A percentile compares a stretch with the other conserved stretches of the same genome.
phyloP scores from a whole-genome alignment of 1,140 invertebrate species.

The Orchesella cincta region DNA sequence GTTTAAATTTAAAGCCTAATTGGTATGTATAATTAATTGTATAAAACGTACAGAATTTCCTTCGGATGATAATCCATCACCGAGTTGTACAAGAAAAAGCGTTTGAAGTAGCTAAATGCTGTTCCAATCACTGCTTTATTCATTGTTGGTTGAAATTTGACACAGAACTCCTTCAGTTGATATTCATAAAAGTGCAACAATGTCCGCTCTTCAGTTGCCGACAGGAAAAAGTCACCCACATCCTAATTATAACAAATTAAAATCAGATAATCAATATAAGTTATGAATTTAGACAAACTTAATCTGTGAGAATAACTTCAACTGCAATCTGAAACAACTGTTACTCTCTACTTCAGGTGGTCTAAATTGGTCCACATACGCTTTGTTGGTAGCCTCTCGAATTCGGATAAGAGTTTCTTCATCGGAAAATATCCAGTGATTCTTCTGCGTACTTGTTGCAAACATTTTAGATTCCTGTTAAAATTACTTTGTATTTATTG shows the following conservation, averaged over 20 bases:
- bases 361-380: constrained; percentile 73
- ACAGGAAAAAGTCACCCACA: constrained; percentile 69
- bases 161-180: constrained; percentile 88
- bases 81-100: constrained; percentile 94
- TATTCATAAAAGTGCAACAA: constrained; percentile 81
- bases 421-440: constrained; percentile 86
- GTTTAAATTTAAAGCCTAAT: too few relatives aligned
- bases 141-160: constrained; percentile 89
- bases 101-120: constrained; percentile 93
- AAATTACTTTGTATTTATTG: too few relatives aligned
- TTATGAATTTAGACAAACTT: neutral
- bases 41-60: constrained; percentile 89
- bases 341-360: constrained; percentile 61
- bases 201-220: constrained; percentile 76
- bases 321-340: constrained; percentile 1
- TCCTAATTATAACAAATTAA: constrained; percentile 57
- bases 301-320: neutral
- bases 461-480: too few relatives aligned
- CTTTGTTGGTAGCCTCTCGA: constrained; percentile 75
- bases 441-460: constrained; percentile 83
- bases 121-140: constrained; percentile 87
- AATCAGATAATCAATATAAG: too few relatives aligned
- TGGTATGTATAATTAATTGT: too few relatives aligned
- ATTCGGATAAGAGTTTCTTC: constrained; percentile 74
- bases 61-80: constrained; percentile 98